Evolutionary conservation across 23 tunicate species (phyloP), one percentile per base, ranked within the genome.

Genomic region (Styela plicata): DNA sequence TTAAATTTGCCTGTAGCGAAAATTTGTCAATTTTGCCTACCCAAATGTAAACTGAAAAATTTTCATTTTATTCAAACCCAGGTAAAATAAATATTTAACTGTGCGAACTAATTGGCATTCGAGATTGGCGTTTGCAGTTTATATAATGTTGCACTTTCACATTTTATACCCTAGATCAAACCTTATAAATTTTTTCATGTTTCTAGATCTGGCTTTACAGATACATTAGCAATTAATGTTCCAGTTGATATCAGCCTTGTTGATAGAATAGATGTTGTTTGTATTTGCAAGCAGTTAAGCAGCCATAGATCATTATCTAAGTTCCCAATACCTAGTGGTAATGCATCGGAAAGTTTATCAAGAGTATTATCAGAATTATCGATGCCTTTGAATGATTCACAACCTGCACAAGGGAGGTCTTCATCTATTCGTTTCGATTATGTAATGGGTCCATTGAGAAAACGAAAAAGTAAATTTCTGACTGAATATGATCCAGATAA

Each of bases 201-300:
- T 77, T 83, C 1, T 65, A 88, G 92, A 57, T 63, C 83, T 78
- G 87, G 87, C 24, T 88, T 74, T 79, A 83, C 87, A 13, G 92
- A 88, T 53, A 77, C 86, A 52, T 19, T 85, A 27, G 92, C 53
- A 24, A 37, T 88, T 21, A 77, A 83, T 24, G 62, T 69, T 21
- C 87, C 92, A 10, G 16, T 24, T 0, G 74, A 76, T 69, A 32
- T 83, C 10, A 83, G 83, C 2, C 23, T 30, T 3, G 52, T 69
- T 29, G 33, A 24, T 2, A 77, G 78, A 31, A 79, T 88, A 16
- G 83, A 88, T 33, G 32, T 88, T 21, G 69, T 88, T 31, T 70
- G 85, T 28, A 84, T 69, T 33, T 70, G 70, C 32, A 78, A 32
- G 18, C 31, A 26, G 69, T 79, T 5, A 44, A 44, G 13, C 1